These are phyloP conservation scores for Abrostola triplasia DNA, from an alignment of 2,888 invertebrate species.

Conservation along the genomic window DNA sequence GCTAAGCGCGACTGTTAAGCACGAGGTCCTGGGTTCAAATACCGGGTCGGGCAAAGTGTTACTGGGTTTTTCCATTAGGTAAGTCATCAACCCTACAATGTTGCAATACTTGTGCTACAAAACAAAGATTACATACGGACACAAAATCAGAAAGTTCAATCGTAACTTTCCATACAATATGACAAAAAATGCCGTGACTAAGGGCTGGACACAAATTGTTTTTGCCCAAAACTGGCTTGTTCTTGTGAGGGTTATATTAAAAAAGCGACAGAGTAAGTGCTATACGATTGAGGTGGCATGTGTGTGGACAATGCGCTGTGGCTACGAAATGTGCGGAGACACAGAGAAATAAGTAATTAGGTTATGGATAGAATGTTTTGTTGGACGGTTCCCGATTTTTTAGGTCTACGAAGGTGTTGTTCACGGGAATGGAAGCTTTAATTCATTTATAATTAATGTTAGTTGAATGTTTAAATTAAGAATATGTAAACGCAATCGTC, in stretches of 20 bases:
- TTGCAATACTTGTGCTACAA: constrained; percentile 5
- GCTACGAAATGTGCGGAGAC: constrained; percentile 58
- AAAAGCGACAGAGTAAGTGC: constrained; percentile 79
- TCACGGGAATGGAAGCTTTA: no score
- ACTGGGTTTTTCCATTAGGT: no score
- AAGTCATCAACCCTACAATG: no score
- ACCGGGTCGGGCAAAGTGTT: no score
- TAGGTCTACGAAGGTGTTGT: neutral
- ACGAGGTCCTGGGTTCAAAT: no score
- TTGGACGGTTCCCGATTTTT: no score
- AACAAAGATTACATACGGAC: constrained; percentile 27
- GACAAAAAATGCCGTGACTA: constrained; percentile 62
- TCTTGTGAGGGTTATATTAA: constrained; percentile 79
- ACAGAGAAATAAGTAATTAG: neutral
- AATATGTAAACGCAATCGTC: no score
- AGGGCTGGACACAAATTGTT: constrained; percentile 73
- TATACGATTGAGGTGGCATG: constrained; percentile 80
- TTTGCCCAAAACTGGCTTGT: constrained; percentile 68
- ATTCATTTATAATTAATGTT: no score
- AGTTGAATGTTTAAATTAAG: no score
- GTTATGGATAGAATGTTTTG: neutral
- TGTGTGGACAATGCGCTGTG: constrained; percentile 67
- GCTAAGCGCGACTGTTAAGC: no score
- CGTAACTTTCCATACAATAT: constrained; percentile 58
- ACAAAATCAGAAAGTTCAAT: constrained; percentile 20